Percentiles rank a stretch among this genome's conserved stretches.
These are phyloP conservation scores for Megaceryle alcyon DNA, from an alignment of 2,797 vertebrate species.

Conservation along the genomic window DNA sequence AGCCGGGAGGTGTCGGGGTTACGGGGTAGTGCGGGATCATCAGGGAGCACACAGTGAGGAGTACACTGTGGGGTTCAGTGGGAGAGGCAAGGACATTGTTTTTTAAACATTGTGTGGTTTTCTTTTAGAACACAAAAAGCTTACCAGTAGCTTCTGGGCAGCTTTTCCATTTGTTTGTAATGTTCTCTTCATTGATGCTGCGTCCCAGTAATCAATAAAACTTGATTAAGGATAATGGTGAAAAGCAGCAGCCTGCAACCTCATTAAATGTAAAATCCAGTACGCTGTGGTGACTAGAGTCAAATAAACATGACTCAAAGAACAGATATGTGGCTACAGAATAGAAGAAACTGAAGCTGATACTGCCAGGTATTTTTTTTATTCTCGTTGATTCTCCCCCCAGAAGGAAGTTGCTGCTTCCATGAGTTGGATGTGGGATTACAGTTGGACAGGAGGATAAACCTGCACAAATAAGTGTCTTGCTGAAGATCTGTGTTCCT, in stretches of 20 bases:
- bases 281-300: background rate
- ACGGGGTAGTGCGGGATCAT: background rate
- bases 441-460: background rate
- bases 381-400: background rate
- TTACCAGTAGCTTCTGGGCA: conserved; percentile 11
- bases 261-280: conserved; percentile 34
- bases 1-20: background rate
- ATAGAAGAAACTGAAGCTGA: background rate
- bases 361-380: background rate
- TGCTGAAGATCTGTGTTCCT: background rate
- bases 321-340: background rate
- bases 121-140: background rate
- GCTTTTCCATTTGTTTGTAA: conserved; percentile 35
- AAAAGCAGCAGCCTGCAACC: conserved; percentile 47
- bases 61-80: background rate
- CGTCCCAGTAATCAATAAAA: conserved; percentile 17
- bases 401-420: background rate
- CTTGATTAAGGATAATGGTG: conserved; percentile 26
- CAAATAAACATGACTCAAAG: background rate
- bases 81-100: background rate
- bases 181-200: background rate
- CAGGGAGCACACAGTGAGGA: background rate
- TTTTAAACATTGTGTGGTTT: background rate
- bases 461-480: background rate
- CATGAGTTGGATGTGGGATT: background rate